Base-by-base conservation (phyloP, 2,797 vertebrate genomes). In the Epinephelus coioides region DNA sequence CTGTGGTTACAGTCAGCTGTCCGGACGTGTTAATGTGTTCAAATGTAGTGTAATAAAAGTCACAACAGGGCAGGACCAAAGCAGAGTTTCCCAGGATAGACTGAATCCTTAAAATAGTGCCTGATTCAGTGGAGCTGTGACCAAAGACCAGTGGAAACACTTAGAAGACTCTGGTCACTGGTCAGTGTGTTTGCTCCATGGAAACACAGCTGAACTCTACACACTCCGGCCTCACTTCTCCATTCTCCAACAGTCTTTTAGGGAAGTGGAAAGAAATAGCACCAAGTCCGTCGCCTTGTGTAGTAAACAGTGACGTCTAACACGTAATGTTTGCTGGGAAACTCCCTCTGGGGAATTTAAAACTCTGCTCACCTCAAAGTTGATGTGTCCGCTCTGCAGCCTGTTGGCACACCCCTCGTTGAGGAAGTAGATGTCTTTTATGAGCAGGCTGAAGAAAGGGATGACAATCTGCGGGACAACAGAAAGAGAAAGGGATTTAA, bases 401-500 rank as follows among this genome's bases (percentile, higher is more conserved):
- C 95, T 90, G 94, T 95, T 98, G 88, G 94, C 93, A 84, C 97
- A 98, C n/a, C 97, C 96, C 86, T 99, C 97, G 0, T 99, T 99
- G 54, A 99, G 96, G 94, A 99, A 99, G 91, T 98, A 98, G 87
- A 99, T 94, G 83, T 99, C 98, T 94, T 99, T 99, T 78, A 99
- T 97, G 78, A 99, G 89, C 64, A 99, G 96, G 90, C 98, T 99
- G 96, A 99, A 99, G 97, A 99, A 99, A 2, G 98, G 98, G 85
- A 99, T 96, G 82, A 99, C 98, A 0, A 99, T 99, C 98, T 99
- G 93, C 68, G 90, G 65, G 86, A 89, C 64, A 83, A 73, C 11
- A 56, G 60, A 71, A 51, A 81, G 64, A 66, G 50, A 70, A 61
- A 59, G 13, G 23, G 65, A 64, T 59, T 84, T 57, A 2, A 63